Base-by-base conservation (phyloP, 2,113 vertebrate genomes). In the Mobula birostris region DNA sequence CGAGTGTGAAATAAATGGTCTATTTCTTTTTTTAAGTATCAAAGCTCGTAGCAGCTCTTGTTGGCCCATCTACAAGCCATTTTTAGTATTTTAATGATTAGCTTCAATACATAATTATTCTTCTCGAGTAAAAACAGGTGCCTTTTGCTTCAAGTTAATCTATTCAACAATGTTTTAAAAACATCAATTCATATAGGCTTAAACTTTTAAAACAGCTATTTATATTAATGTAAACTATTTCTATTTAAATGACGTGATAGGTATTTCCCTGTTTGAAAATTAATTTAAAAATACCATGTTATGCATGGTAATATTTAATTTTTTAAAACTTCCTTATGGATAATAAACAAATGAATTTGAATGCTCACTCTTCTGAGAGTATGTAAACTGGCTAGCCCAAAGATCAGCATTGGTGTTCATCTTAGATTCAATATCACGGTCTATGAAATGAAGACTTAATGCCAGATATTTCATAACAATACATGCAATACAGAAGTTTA, bases 61-160 rank as follows among this genome's bases (percentile, higher is more conserved):
- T 3, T 74, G 32, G 11, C 11, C 19, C 70, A 72, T 93, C 63
- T 91, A 70, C 36, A 7, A 36, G 32, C 32, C 88, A 68, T 72
- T 92, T 68, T 93, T 48, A 93, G 68, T 74, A 19, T 48, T 56
- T 48, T 93, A 93, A 93, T 74, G n/a, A 74, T 7, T 74, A 0
- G 91, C 66, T 74, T 93, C 36, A 56, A 11, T 93, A 40, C 70
- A 74, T 93, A 48, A 9, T 48, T 93, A 72, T 93, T 93, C 70
- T 36, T 72, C 87, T 68, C 90, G 91, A 93, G 91, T 74, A 74
- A 68, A 93, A 93, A 93, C 68, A 48, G 91, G 91, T 74, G 91
- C 7, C 27, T 27, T n/a, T 12, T 24, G 24, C 14, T 91, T 74
- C 70, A 92, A 58, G 32, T 12, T 40, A 92, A 70, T 70, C 68